Conservation (phyloP, 2,888 invertebrate genomes). For the Aphrophora alni region DNA sequence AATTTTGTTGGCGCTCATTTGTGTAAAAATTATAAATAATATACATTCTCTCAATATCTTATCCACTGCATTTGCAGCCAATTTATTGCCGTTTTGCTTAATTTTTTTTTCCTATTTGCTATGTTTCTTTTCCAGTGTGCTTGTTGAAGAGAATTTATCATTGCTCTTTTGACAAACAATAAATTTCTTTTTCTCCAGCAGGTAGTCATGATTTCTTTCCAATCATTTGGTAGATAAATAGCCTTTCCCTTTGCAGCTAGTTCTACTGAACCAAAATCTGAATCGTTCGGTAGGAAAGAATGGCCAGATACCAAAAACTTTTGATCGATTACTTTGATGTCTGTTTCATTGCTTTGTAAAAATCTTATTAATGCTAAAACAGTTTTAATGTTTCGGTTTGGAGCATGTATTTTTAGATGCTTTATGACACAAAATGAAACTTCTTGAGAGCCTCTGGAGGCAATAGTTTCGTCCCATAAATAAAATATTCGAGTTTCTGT, state of each 20-base stretch:
- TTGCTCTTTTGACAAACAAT: neutral
- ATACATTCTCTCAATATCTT: too few relatives aligned
- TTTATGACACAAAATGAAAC: neutral
- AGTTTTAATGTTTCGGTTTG: slow-evolving; percentile 46
- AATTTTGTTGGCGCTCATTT: too few relatives aligned
- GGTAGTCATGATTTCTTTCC: neutral
- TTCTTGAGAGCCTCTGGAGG: slow-evolving; percentile 21
- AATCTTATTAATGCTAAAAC: slow-evolving; percentile 22
- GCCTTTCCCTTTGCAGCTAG: slow-evolving; percentile 41
- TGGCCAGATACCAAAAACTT: slow-evolving; percentile 43
- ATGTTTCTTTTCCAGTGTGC: neutral
- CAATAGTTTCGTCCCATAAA: slow-evolving; percentile 35
- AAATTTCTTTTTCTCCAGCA: neutral
- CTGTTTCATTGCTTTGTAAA: slow-evolving; percentile 12
- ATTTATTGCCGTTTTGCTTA: too few relatives aligned
- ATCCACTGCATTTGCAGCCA: too few relatives aligned
- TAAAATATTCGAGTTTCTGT: slow-evolving; percentile 20
- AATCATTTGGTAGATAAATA: slow-evolving; percentile 19
- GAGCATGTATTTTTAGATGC: slow-evolving; percentile 47
- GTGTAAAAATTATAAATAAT: too few relatives aligned
- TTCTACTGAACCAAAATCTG: slow-evolving; percentile 27
- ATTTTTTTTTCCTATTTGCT: too few relatives aligned
- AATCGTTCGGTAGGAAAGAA: slow-evolving; percentile 27
- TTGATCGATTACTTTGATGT: slow-evolving; percentile 24
- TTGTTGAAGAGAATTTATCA: neutral